A percentile compares a stretch with the other conserved stretches of the same genome.
Conservation (phyloP, 2,888 invertebrate species). For the Neuroscelio doddi region DNA sequence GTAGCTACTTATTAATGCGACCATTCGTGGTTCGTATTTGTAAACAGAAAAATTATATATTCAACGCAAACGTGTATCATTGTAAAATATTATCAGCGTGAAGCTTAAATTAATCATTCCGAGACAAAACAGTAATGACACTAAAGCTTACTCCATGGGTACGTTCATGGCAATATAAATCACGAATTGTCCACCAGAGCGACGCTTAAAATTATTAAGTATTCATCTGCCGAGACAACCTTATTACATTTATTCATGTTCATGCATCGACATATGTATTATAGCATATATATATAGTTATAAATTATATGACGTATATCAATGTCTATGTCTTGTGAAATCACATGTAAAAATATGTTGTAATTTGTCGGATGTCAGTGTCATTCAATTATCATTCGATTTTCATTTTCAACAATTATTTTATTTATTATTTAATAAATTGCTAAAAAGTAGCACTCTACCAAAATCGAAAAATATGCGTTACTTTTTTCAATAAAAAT, state of each 20-base stretch:
- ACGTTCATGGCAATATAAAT: slow-evolving; percentile 49
- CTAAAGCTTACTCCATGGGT: slow-evolving; percentile 40
- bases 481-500: no score
- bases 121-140: slow-evolving; percentile 47
- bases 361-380: slow-evolving; percentile 38
- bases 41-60: slow-evolving; percentile 40
- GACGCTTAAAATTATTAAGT: slow-evolving; percentile 46
- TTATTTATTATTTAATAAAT: no score
- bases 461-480: no score
- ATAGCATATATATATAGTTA: background rate
- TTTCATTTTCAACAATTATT: no score
- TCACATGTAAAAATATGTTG: slow-evolving; percentile 32
- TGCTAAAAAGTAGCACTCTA: no score
- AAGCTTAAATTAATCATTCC: slow-evolving; percentile 47
- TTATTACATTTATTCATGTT: slow-evolving; percentile 43
- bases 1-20: slow-evolving; percentile 27
- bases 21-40: slow-evolving; percentile 6
- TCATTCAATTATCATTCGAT: no score
- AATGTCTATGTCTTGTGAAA: slow-evolving; percentile 26
- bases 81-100: slow-evolving; percentile 39
- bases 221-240: slow-evolving; percentile 48
- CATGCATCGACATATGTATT: slow-evolving; percentile 21
- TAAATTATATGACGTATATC: slow-evolving; percentile 10
- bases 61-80: slow-evolving; percentile 32
- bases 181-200: slow-evolving; percentile 41